Conservation (phyloP, 2,113 vertebrate genomes). For the Scomber colias region DNA sequence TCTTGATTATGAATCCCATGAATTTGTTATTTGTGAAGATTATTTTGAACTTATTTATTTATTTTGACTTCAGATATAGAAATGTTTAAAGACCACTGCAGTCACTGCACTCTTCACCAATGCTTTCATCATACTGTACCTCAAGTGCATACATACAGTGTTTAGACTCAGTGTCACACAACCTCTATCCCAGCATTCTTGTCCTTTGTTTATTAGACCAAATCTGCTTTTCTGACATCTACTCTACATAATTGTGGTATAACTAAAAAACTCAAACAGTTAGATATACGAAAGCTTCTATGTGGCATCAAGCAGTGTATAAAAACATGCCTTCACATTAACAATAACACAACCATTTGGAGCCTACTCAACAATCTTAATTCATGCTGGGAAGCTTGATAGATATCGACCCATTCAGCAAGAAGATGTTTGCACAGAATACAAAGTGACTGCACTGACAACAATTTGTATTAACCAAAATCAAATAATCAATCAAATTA, state of each 20-base stretch:
- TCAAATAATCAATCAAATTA: constrained; percentile 42
- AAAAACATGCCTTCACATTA: not conserved
- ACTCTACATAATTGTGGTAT: too few species aligned
- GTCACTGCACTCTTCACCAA: not conserved
- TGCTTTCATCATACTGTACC: not conserved
- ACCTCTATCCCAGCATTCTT: not conserved
- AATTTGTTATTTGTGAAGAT: not conserved
- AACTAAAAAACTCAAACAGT: not conserved
- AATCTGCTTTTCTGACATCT: too few species aligned
- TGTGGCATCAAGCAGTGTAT: not conserved
- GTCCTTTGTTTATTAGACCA: not conserved
- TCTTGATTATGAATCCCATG: not conserved
- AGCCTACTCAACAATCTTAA: not conserved
- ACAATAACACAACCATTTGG: not conserved
- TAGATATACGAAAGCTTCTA: not conserved
- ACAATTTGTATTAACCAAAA: constrained; percentile 25
- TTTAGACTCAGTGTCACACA: too few species aligned
- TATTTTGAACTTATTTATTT: not conserved
- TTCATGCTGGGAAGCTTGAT: not conserved
- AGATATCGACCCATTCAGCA: constrained; percentile 23
- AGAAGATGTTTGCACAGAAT: constrained; percentile 25
- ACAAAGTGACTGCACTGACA: constrained; percentile 30
- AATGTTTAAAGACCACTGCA: not conserved
- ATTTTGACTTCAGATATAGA: too few species aligned
- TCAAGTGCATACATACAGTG: not conserved